Evolutionary conservation across 2,797 vertebrate genomes (phyloP).

Genomic region (Rachycentron canadum): DNA sequence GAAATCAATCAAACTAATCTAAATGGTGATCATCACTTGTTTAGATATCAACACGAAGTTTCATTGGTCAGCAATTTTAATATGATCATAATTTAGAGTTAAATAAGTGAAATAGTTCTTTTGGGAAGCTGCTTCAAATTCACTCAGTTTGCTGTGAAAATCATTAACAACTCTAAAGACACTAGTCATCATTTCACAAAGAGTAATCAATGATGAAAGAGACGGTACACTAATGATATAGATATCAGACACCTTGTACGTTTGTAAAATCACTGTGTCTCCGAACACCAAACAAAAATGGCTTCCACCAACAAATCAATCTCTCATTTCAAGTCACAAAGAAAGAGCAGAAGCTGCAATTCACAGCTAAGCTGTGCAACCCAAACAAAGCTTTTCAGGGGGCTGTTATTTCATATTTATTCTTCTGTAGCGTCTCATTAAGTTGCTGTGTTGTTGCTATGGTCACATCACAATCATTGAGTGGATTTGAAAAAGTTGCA

Average conservation of each 20-base stretch:
- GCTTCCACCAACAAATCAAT: conserved; percentile 23
- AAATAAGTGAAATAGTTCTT: background rate
- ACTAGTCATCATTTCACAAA: background rate
- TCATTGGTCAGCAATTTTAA: background rate
- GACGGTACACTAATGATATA: background rate
- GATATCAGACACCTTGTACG: background rate
- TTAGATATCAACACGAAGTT: background rate
- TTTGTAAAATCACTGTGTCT: background rate
- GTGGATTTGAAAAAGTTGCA: conserved; percentile 16
- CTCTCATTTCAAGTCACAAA: conserved; percentile 20
- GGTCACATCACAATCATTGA: conserved; percentile 20
- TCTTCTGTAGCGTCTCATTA: conserved; percentile 26
- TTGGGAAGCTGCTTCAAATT: background rate
- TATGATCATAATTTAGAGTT: background rate
- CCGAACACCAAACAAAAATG: background rate
- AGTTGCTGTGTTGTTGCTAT: background rate
- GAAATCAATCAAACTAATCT: background rate
- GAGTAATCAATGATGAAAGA: background rate
- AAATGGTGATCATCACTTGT: background rate
- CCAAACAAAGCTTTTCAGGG: conserved; percentile 31
- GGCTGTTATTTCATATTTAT: conserved; percentile 26
- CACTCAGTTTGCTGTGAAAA: background rate
- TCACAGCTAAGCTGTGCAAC: conserved; percentile 16
- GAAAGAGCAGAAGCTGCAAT: conserved; percentile 25
- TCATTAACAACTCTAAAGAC: background rate